phyloP scores from a whole-genome alignment of 2,113 vertebrate species.

The Pluvianellus socialis region DNA sequence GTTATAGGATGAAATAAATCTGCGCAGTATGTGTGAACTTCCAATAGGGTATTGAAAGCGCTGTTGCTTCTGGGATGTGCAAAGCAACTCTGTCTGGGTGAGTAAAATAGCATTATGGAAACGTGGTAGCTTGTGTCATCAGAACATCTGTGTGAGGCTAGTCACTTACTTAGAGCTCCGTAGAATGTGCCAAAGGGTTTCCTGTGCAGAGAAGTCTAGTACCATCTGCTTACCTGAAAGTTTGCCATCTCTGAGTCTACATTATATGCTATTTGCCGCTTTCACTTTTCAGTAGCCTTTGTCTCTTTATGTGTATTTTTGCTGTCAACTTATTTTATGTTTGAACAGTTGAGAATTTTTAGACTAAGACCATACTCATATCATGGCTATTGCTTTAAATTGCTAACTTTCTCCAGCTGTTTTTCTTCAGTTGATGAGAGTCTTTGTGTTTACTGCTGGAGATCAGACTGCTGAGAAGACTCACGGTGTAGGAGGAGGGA shows the following conservation, averaged over 20 bases:
- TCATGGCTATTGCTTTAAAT: not conserved
- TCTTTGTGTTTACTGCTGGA: not conserved
- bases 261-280: not conserved
- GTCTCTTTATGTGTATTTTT: not conserved
- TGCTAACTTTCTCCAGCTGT: not conserved
- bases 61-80: not conserved
- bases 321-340: not conserved
- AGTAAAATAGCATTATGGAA: not conserved
- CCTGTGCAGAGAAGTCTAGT: not conserved
- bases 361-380: not conserved
- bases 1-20: not conserved
- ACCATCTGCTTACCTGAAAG: slow-evolving; percentile 47
- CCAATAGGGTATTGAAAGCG: not conserved
- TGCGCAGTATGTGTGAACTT: not conserved
- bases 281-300: not conserved
- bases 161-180: not conserved
- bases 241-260: slow-evolving; percentile 4
- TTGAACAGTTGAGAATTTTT: not conserved
- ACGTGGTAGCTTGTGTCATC: not conserved
- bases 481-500: not conserved
- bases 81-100: not conserved
- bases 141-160: slow-evolving; percentile 36
- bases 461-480: not conserved
- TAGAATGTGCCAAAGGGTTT: slow-evolving; percentile 29
- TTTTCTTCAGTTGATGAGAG: not conserved